Evolutionary conservation across 2,888 invertebrate species (phyloP).

Genomic region (Stenchaetothrips biformis): DNA sequence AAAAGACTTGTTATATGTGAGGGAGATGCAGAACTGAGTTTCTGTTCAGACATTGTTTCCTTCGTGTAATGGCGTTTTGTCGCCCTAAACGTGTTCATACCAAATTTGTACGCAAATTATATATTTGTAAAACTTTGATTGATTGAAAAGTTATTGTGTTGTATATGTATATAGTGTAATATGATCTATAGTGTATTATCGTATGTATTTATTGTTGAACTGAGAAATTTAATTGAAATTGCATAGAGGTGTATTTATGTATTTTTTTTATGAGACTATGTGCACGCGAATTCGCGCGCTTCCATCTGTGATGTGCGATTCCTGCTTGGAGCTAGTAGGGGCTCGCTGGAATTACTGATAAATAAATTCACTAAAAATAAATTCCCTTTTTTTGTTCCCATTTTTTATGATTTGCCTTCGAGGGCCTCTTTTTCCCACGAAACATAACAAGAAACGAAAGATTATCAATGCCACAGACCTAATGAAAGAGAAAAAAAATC

Average conservation of each 20-base stretch:
- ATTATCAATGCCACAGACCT: background rate
- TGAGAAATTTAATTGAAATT: constrained; percentile 24
- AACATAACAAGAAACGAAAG: background rate
- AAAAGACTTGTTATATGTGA: constrained; percentile 21
- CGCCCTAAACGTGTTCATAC: constrained; percentile 23
- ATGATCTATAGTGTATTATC: constrained; percentile 8
- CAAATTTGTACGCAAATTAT: constrained; percentile 24
- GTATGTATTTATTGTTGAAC: constrained; percentile 24
- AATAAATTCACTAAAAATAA: constrained; percentile 1
- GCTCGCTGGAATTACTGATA: constrained; percentile 18
- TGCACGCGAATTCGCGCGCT: constrained; percentile 24
- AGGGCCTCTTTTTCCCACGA: background rate
- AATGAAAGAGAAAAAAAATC: background rate
- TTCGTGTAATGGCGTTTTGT: background rate
- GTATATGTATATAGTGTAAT: constrained; percentile 19
- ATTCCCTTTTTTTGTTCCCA: background rate
- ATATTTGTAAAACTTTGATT: constrained; percentile 8
- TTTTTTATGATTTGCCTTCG: constrained; percentile 21
- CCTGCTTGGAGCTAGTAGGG: constrained; percentile 17
- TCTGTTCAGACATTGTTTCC: constrained; percentile 18
- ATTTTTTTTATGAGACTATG: constrained; percentile 25
- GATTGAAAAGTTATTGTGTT: constrained; percentile 14
- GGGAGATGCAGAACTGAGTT: constrained; percentile 12
- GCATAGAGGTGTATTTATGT: constrained; percentile 21
- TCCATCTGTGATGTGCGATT: constrained; percentile 22